These are phyloP conservation scores for Leptosomus discolor DNA, from an alignment of 2,113 vertebrate genomes.

Conservation along the genomic window DNA sequence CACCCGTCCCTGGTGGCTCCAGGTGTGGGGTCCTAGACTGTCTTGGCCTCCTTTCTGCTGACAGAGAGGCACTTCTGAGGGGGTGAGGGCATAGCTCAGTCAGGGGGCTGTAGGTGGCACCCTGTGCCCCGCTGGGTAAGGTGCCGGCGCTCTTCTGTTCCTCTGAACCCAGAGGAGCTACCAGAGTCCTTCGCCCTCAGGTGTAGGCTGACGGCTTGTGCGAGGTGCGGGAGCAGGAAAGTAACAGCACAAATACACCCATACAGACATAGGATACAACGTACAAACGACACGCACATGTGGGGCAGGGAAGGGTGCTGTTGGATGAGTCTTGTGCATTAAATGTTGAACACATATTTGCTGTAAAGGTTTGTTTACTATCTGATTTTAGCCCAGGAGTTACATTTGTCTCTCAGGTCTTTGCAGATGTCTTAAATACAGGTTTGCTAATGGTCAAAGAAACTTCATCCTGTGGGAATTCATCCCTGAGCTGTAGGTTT, in stretches of 20 bases:
- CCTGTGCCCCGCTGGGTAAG: background rate
- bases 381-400: background rate
- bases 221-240: background rate
- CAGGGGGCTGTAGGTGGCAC: accelerated
- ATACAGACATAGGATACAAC: accelerated
- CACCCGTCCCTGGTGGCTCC: accelerated
- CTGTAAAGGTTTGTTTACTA: background rate
- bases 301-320: background rate
- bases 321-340: too few relatives aligned
- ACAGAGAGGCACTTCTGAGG: accelerated
- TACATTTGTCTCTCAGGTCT: background rate
- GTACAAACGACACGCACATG: accelerated
- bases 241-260: background rate
- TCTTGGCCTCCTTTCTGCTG: background rate
- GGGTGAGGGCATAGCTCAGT: accelerated
- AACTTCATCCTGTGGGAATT: background rate
- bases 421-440: background rate
- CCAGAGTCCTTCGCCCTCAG: too few relatives aligned
- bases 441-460: background rate
- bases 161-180: background rate
- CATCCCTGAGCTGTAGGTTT: background rate
- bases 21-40: accelerated
- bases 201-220: background rate
- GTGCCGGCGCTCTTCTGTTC: background rate
- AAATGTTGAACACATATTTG: background rate